Conservation (phyloP, 2,113 vertebrate species). For the Bubalus kerabau region DNA sequence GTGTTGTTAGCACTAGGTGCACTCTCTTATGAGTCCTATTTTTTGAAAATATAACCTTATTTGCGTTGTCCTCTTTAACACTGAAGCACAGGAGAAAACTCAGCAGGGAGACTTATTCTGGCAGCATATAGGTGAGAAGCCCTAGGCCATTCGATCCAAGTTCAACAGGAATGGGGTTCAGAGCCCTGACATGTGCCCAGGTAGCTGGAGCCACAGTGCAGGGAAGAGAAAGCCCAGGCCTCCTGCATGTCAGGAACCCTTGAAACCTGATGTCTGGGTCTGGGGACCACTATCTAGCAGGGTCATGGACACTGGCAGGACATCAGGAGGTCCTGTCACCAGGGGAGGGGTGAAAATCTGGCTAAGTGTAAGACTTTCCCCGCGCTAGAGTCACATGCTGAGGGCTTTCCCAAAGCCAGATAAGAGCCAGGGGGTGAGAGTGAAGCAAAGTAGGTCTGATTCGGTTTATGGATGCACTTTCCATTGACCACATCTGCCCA, state of each 20-base stretch:
- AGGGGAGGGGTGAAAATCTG: not conserved
- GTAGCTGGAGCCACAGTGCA: accelerated
- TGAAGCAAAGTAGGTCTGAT: not conserved
- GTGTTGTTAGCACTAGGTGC: not conserved
- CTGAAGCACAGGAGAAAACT: not conserved
- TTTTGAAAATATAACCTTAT: not conserved
- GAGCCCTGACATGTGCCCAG: not conserved
- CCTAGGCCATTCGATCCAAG: not conserved
- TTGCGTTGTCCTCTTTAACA: not conserved
- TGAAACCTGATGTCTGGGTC: not conserved
- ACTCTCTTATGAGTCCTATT: not conserved
- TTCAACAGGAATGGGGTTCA: not conserved
- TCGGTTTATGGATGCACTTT: not conserved
- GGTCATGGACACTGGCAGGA: not conserved
- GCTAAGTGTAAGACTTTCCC: not conserved
- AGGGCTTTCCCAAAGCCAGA: not conserved
- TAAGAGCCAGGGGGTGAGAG: not conserved
- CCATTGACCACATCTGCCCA: not conserved
- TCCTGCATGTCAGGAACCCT: not conserved
- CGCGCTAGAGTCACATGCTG: not conserved
- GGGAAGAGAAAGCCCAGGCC: not conserved
- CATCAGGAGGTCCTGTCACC: not conserved
- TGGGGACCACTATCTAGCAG: not conserved
- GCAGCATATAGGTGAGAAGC: not conserved
- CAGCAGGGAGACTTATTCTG: not conserved